These are phyloP conservation scores for Paracanthobrama guichenoti DNA, from an alignment of 2,113 vertebrate species.

Conservation along the genomic window DNA sequence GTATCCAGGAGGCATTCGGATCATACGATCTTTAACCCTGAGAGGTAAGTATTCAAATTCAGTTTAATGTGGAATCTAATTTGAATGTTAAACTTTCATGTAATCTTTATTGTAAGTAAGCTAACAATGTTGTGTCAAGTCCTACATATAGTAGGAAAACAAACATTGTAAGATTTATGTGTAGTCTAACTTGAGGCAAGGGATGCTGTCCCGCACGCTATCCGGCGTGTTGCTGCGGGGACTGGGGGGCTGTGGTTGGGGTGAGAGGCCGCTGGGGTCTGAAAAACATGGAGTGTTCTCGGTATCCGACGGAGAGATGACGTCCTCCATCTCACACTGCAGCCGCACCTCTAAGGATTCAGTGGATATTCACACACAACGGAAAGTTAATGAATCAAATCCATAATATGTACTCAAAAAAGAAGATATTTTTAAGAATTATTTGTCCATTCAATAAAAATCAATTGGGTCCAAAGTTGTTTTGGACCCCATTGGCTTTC, in stretches of 20 bases:
- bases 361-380: constrained; percentile 34
- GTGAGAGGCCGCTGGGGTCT: constrained; percentile 83
- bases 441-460: not conserved
- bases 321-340: constrained; percentile 90
- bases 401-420: not conserved
- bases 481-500: too few species aligned
- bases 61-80: not conserved
- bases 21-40: constrained; percentile 86
- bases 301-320: constrained; percentile 86
- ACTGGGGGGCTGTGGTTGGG: constrained; percentile 81
- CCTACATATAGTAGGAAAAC: not conserved
- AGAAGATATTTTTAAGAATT: not conserved
- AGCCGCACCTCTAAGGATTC: constrained; percentile 90
- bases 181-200: constrained; percentile 78
- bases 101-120: not conserved
- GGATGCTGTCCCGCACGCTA: constrained; percentile 84
- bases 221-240: constrained; percentile 83
- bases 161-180: not conserved
- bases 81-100: not conserved
- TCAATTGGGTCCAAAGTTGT: too few species aligned
- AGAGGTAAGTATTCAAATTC: not conserved
- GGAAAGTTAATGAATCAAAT: not conserved
- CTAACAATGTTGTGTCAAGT: not conserved
- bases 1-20: constrained; percentile 93
- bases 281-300: constrained; percentile 87